Evolutionary conservation across 1,140 invertebrate species (phyloP).

Genomic region (Mactra quadrangularis): DNA sequence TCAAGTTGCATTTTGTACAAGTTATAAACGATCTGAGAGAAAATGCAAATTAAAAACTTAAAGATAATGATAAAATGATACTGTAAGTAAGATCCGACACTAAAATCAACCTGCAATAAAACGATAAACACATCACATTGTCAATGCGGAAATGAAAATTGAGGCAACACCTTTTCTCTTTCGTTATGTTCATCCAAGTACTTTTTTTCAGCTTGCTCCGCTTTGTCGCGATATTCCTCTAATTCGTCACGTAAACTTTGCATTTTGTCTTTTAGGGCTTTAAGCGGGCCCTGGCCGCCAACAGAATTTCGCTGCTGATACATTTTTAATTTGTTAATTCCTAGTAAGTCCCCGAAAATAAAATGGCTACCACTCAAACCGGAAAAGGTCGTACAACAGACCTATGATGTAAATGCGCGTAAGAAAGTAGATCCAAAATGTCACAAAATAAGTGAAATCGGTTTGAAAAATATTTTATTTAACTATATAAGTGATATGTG

Average conservation of each 20-base stretch:
- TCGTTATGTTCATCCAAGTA: conserved; percentile 21
- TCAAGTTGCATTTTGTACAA: too few relatives aligned
- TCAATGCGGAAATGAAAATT: conserved; percentile 59
- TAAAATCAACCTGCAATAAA: too few relatives aligned
- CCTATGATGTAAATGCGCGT: neutral
- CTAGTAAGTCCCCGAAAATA: conserved; percentile 14
- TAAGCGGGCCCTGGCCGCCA: conserved; percentile 67
- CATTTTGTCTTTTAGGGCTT: conserved; percentile 99
- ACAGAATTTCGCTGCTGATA: conserved; percentile 29
- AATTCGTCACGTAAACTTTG: conserved; percentile 98
- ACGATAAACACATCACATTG: neutral
- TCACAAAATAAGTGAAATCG: neutral
- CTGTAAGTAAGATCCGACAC: too few relatives aligned
- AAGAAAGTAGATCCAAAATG: conserved; percentile 28
- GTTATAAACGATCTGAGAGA: too few relatives aligned
- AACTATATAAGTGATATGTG: too few relatives aligned
- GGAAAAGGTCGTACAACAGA: conserved; percentile 37
- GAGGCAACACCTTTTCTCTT: conserved; percentile 67
- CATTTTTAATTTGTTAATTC: conserved; percentile 33
- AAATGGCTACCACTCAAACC: conserved; percentile 57
- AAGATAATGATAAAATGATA: too few relatives aligned
- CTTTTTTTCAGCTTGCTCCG: conserved; percentile 57
- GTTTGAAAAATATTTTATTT: too few relatives aligned
- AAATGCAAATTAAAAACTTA: too few relatives aligned
- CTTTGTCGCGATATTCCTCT: conserved; percentile 95